Conservation (phyloP, 2,888 invertebrate genomes). For the Drosophila pseudotakahashii region DNA sequence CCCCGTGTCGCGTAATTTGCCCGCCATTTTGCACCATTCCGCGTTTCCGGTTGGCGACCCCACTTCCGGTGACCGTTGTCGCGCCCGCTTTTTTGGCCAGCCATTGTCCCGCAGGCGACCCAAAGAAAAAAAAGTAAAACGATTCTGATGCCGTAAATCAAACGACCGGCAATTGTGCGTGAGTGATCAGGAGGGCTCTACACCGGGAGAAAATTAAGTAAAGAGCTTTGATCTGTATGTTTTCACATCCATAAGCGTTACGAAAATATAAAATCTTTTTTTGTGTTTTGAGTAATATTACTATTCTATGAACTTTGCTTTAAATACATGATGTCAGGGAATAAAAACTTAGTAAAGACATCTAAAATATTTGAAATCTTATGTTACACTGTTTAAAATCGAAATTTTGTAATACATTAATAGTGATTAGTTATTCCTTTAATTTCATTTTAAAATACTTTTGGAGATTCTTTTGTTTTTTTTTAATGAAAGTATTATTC, state of each 20-base stretch:
- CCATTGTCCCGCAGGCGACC: slow-evolving; percentile 36
- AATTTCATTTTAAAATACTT: no score
- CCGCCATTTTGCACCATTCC: slow-evolving; percentile 58
- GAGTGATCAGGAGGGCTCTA: slow-evolving; percentile 33
- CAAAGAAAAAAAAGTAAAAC: neutral
- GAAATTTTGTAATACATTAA: no score
- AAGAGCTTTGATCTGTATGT: neutral
- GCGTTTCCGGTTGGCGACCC: slow-evolving; percentile 25
- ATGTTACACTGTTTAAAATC: no score
- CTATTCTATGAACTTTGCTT: no score
- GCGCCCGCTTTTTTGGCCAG: slow-evolving; percentile 35
- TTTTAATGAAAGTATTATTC: no score
- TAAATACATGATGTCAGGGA: no score
- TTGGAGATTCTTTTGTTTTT: no score
- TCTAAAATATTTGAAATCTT: no score
- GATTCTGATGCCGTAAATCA: slow-evolving; percentile 63
- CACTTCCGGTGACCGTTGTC: slow-evolving; percentile 33
- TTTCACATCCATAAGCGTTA: neutral
- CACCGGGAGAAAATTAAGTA: slow-evolving; percentile 11
- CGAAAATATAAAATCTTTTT: no score
- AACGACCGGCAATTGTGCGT: slow-evolving; percentile 66
- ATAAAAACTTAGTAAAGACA: no score
- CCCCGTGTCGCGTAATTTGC: slow-evolving; percentile 43
- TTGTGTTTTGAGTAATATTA: neutral
- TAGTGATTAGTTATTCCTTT: no score